Evolutionary conservation across 2,888 invertebrate species (phyloP).

Genomic region (Tethea ocularis): DNA sequence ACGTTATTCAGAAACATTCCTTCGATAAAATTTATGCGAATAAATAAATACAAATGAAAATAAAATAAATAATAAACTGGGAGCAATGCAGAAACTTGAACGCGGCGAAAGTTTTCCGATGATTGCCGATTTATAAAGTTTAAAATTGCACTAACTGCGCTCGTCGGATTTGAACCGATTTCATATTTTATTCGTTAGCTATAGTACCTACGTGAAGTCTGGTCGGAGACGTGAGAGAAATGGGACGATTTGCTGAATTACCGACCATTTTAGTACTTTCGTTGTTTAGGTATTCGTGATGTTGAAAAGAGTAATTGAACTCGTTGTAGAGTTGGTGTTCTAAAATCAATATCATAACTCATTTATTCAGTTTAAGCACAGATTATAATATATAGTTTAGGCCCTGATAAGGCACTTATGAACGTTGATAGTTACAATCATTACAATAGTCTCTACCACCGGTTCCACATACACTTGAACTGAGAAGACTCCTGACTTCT

Average conservation of each 20-base stretch:
- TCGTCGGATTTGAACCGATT: slow-evolving; percentile 15
- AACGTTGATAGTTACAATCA: no score
- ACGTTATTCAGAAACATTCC: slow-evolving; percentile 32
- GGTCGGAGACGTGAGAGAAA: neutral
- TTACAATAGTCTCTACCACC: no score
- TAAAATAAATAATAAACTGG: slow-evolving; percentile 49
- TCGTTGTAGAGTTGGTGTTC: no score
- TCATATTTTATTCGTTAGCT: slow-evolving; percentile 20
- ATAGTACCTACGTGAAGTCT: neutral
- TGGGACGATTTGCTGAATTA: neutral
- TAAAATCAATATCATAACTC: no score
- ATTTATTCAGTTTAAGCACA: no score
- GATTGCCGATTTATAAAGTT: slow-evolving; percentile 35
- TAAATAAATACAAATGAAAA: slow-evolving; percentile 48
- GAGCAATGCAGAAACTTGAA: slow-evolving; percentile 10
- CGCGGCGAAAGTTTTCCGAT: slow-evolving; percentile 26
- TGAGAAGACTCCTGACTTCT: no score
- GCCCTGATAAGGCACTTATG: no score
- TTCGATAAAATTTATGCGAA: slow-evolving; percentile 17
- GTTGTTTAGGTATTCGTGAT: no score
- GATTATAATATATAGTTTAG: no score
- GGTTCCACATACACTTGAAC: no score
- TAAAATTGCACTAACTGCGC: slow-evolving; percentile 27
- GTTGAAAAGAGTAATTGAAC: no score
- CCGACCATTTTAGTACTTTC: neutral